Percentiles rank a stretch among this genome's conserved stretches.
phyloP scores from a whole-genome alignment of 2,797 vertebrate genomes.

The Tenualosa ilisha region DNA sequence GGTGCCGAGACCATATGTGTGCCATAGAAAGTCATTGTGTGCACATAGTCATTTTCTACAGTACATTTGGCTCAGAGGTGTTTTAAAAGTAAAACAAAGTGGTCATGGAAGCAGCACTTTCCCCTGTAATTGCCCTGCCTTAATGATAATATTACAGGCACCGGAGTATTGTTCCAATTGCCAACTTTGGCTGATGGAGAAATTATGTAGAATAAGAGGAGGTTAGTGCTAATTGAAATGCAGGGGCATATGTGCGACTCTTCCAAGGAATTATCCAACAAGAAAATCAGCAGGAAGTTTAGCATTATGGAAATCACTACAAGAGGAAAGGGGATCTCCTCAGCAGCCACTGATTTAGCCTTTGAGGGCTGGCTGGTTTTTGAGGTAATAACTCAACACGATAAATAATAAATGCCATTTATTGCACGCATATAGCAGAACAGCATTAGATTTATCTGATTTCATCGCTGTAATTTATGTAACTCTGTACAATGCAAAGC shows the following conservation, averaged over 20 bases:
- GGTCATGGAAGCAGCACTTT: conserved; percentile 39
- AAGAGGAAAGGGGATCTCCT: neutral
- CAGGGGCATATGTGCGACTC: neutral
- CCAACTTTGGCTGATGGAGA: conserved; percentile 37
- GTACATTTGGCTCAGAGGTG: conserved; percentile 64
- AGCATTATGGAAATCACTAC: conserved; percentile 10
- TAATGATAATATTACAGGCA: conserved; percentile 60
- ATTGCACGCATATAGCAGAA: neutral
- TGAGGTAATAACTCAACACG: conserved; percentile 10
- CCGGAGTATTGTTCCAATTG: conserved; percentile 37
- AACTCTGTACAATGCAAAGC: neutral
- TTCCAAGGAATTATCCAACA: neutral
- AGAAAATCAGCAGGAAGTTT: neutral
- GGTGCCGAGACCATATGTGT: conserved; percentile 35
- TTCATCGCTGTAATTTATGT: conserved; percentile 14
- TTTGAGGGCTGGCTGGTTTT: conserved; percentile 15
- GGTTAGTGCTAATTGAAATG: conserved; percentile 34
- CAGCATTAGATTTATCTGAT: neutral
- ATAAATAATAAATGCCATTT: conserved; percentile 24
- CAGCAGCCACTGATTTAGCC: conserved; percentile 3
- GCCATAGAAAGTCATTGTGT: conserved; percentile 49
- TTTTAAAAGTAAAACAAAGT: conserved; percentile 60
- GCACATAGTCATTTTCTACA: conserved; percentile 59
- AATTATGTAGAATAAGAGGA: conserved; percentile 34
- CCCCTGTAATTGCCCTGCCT: conserved; percentile 55